Base-by-base conservation (phyloP, 64 coral and sea anemone genomes). In the Porites lutea region DNA sequence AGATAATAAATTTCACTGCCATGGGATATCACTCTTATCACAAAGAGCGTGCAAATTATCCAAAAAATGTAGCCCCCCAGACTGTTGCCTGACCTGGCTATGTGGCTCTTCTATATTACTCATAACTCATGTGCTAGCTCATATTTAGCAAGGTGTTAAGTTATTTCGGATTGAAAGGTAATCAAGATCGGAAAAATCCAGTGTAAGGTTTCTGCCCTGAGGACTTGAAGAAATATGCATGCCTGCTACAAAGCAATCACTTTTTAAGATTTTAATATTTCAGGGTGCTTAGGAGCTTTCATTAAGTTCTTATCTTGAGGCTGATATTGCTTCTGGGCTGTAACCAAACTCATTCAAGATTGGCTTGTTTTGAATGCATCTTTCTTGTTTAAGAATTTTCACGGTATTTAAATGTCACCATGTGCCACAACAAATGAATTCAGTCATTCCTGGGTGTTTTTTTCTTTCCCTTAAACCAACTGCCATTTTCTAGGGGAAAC, bases 1-100 rank as follows among this genome's bases (percentile, higher is more conserved):
- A 84, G 81, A 84, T 84, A 82, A 82, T 82, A 84, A 84, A 69
- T 84, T 84, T 65, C 46, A 47, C 63, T 84, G 63, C 81, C 44
- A 84, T 68, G 43, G 64, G 43, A 69, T 84, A 68, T 48, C 62
- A 84, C 46, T 84, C 81, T 84, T 84, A 84, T 84, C 81, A 52
- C 46, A 68, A n/a, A 52, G 62, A 84, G 64, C 63, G 81, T 84
- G 16, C 19, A 84, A 84, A 68, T 84, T 84, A 84, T 84, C 61
- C 48, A 7, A 69, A 84, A 69, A 68, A 84, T 84, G 46, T 52
- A 22, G 81, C 81, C 81, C 81, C 81, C 81, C 62, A 84, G 81
- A 68, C 63, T 52, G 27, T 37, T 37, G 81, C 16, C 48, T 52
- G 62, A 68, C 81, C 81, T 22, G 44, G 43, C 46, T 69, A 68